Evolutionary conservation across 2,888 invertebrate genomes (phyloP).

Genomic region (Erebia ligea): DNA sequence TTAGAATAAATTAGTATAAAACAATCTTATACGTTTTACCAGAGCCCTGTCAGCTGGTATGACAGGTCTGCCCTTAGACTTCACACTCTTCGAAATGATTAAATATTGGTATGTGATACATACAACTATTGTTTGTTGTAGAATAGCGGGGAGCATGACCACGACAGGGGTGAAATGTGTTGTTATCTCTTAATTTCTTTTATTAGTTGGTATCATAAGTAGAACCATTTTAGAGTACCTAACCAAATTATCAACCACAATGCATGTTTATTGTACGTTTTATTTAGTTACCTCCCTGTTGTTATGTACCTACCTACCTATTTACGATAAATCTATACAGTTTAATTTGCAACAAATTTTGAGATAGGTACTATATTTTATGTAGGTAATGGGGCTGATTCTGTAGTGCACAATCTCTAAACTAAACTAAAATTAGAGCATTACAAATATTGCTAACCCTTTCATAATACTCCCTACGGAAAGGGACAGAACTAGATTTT

Average conservation of each 20-base stretch:
- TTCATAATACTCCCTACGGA: too few species aligned
- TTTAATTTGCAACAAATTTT: background rate
- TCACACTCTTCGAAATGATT: constrained; percentile 67
- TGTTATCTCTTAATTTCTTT: background rate
- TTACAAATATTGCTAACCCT: too few species aligned
- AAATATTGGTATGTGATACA: constrained; percentile 70
- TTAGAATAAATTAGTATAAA: background rate
- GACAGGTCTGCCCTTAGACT: constrained; percentile 73
- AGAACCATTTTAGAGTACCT: too few species aligned
- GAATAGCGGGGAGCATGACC: constrained; percentile 23
- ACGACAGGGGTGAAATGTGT: background rate
- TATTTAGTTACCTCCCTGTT: background rate
- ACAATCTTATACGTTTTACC: constrained; percentile 47
- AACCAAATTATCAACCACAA: background rate
- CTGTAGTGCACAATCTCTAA: too few species aligned
- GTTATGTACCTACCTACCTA: background rate
- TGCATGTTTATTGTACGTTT: background rate
- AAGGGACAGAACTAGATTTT: too few species aligned
- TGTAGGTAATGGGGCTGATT: too few species aligned
- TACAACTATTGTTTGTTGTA: constrained; percentile 17
- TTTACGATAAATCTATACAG: background rate
- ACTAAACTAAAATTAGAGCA: too few species aligned
- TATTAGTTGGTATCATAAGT: background rate
- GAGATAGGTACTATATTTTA: too few species aligned
- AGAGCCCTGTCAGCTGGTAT: constrained; percentile 70